These are phyloP conservation scores for Cheirogaleus major DNA, from an alignment of 2,797 vertebrate species.

Conservation along the genomic window DNA sequence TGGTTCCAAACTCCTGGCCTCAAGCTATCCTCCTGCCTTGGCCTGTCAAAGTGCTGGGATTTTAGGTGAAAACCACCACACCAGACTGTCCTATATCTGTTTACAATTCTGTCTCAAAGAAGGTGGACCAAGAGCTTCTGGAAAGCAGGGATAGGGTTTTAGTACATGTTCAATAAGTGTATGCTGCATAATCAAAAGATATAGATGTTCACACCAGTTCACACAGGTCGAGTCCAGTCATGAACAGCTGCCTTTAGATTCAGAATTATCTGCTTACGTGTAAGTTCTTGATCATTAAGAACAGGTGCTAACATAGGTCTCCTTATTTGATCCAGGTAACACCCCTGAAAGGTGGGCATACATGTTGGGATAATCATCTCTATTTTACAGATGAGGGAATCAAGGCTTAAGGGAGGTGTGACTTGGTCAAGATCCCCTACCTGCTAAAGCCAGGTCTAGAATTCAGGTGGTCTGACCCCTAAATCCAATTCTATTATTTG, in stretches of 20 bases:
- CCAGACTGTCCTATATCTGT: background rate
- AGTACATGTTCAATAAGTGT: background rate
- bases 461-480: background rate
- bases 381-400: background rate
- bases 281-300: background rate
- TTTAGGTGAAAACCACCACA: too few relatives aligned
- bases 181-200: background rate
- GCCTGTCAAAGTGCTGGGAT: too few relatives aligned
- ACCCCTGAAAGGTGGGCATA: background rate
- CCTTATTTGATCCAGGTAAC: background rate
- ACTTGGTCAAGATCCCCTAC: background rate
- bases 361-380: background rate
- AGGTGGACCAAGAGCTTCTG: conserved; percentile 10
- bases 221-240: background rate
- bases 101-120: background rate
- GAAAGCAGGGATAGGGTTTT: background rate
- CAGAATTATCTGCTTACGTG: background rate
- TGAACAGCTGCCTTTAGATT: background rate
- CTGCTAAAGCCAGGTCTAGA: background rate
- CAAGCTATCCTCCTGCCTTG: too few relatives aligned
- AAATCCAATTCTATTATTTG: background rate
- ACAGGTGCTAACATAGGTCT: background rate
- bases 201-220: background rate
- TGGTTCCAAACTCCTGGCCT: too few relatives aligned
- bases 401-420: background rate